Percentiles rank a stretch among this genome's conserved stretches.
Evolutionary conservation across 2,797 vertebrate species (phyloP).

Genomic region (Coregonus sp.): DNA sequence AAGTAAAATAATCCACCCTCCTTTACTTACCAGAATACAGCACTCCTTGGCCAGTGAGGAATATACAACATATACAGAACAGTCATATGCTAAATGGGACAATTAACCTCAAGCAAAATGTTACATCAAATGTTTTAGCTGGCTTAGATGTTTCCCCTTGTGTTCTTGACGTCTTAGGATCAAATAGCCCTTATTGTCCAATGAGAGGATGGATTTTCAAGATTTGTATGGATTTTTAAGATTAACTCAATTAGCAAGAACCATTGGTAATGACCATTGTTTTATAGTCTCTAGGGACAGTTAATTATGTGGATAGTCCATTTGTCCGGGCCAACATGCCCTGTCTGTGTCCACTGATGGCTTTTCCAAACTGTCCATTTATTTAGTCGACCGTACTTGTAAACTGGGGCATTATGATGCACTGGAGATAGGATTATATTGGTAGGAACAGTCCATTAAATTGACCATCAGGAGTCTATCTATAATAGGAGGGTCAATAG

Average conservation of each 20-base stretch:
- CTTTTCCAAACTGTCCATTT: not conserved
- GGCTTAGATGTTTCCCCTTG: too few relatives aligned
- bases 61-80: not conserved
- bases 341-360: not conserved
- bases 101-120: too few relatives aligned
- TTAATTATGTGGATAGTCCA: not conserved
- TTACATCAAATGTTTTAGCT: too few relatives aligned
- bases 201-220: not conserved
- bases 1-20: not conserved
- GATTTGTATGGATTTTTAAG: not conserved
- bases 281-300: not conserved
- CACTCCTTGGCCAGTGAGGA: not conserved
- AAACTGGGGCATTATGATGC: not conserved
- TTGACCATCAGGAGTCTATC: not conserved
- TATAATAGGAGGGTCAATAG: not conserved
- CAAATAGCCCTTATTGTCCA: not conserved
- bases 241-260: not conserved
- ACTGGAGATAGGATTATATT: not conserved
- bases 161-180: not conserved
- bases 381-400: not conserved
- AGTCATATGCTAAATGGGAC: not conserved
- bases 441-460: not conserved
- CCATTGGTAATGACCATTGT: not conserved
- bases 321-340: not conserved
- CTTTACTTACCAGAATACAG: not conserved